Base-by-base conservation (phyloP, 2,797 vertebrate genomes). In the Danio jaintianensis region DNA sequence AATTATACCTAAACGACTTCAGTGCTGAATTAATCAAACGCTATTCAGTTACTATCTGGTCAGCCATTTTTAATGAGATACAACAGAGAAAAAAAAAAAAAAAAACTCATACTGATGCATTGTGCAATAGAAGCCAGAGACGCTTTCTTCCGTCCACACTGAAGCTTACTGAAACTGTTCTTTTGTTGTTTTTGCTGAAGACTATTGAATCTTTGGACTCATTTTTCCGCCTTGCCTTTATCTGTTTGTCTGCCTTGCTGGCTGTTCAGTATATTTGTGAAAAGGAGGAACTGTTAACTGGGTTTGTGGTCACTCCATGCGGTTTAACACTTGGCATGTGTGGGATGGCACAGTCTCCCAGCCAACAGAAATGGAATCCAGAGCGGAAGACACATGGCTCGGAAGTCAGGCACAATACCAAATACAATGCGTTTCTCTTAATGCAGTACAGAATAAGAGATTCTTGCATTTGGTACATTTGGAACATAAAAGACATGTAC, bases 401-500 rank as follows among this genome's bases (percentile, higher is more conserved):
- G 89, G 89, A 86, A 85, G 88, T 87, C 93, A 91, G 93, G 92
- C 93, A 93, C 92, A 92, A 93, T 90, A 94, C 93, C 93, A 94
- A 94, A 94, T 94, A 92, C 90, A 88, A 89, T 89, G 90, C 85
- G 89, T 90, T 92, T 87, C 91, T 93, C 91, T 90, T 91, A 91
- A 94, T 94, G 94, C 93, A 94, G 94, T 95, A 93, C 90, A 92
- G 90, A 90, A 89, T 75, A 90, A 91, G 90, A 90, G 88, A 91
- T 90, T 88, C 90, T 92, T 90, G 90, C 78, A 83, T 92, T 93
- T 91, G 92, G 92, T 93, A 89, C 88, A 89, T n/a, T n/a, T n/a
- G n/a, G n/a, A 91, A 90, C 88, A 89, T 79, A 88, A 89, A 88
- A 90, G 85, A 91, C 88, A 45, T 86, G 74, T 91, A 90, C 89